Percentiles rank a stretch among this genome's conserved stretches.
phyloP scores from a whole-genome alignment of 2,113 vertebrate species.

The Solenodon paradoxus region DNA sequence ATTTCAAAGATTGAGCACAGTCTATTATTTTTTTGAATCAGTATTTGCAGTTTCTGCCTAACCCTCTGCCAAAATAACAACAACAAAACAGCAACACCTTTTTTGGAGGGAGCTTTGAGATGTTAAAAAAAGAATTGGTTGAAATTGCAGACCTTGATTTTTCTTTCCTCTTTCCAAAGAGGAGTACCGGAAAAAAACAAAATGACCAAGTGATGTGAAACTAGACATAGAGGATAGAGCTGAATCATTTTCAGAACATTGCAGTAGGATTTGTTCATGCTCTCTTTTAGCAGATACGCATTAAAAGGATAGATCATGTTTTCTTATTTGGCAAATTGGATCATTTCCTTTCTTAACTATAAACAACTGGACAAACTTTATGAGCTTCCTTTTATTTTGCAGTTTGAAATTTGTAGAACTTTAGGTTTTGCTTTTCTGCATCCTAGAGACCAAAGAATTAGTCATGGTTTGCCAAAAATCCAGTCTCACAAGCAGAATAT shows the following conservation, averaged over 20 bases:
- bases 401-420: constrained; percentile 41
- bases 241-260: background rate
- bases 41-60: background rate
- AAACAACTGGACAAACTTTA: constrained; percentile 43
- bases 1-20: background rate
- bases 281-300: constrained; percentile 34
- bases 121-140: background rate
- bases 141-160: background rate
- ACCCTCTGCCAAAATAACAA: background rate
- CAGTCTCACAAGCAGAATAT: constrained; percentile 44
- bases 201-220: background rate
- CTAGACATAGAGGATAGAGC: background rate
- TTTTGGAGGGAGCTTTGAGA: background rate
- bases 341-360: constrained; percentile 57
- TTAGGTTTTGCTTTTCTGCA: background rate
- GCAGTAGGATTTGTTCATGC: background rate
- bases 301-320: background rate
- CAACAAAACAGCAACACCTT: background rate
- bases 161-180: background rate
- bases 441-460: constrained; percentile 62
- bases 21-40: background rate
- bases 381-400: constrained; percentile 46
- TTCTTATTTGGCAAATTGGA: constrained; percentile 52
- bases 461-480: constrained; percentile 62
- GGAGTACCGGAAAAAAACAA: background rate